Conservation (phyloP, 2,797 vertebrate genomes). For the Characodon lateralis region DNA sequence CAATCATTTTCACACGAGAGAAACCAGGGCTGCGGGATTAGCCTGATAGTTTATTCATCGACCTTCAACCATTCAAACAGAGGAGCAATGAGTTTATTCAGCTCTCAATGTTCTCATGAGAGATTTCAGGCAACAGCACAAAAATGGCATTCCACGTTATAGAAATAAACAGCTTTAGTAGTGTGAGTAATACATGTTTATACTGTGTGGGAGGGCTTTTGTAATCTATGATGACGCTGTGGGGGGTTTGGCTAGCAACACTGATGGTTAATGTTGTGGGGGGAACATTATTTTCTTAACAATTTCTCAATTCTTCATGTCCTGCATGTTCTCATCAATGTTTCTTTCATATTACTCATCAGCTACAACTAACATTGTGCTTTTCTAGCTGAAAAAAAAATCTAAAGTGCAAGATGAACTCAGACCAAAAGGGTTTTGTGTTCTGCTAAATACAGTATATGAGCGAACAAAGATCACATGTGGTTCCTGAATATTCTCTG, state of each 20-base stretch:
- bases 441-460: too few species aligned
- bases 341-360: not conserved
- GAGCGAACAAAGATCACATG: too few species aligned
- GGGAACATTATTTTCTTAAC: not conserved
- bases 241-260: conserved; percentile 13
- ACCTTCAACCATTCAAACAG: conserved; percentile 7
- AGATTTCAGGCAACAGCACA: not conserved
- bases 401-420: too few species aligned
- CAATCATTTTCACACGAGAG: not conserved
- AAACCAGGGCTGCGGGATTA: not conserved
- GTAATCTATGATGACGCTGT: conserved; percentile 21
- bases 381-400: too few species aligned
- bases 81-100: not conserved
- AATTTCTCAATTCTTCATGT: not conserved
- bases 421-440: too few species aligned
- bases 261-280: conserved; percentile 32
- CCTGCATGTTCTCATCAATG: not conserved
- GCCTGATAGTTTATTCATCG: conserved; percentile 5
- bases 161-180: conserved; percentile 27
- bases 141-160: conserved; percentile 4
- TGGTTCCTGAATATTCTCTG: too few species aligned
- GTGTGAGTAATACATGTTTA: conserved; percentile 19
- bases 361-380: not conserved
- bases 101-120: not conserved
- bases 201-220: conserved; percentile 44